These are phyloP conservation scores for Pangasius sanitwongsei DNA, from an alignment of 2,797 vertebrate genomes.

Conservation along the genomic window DNA sequence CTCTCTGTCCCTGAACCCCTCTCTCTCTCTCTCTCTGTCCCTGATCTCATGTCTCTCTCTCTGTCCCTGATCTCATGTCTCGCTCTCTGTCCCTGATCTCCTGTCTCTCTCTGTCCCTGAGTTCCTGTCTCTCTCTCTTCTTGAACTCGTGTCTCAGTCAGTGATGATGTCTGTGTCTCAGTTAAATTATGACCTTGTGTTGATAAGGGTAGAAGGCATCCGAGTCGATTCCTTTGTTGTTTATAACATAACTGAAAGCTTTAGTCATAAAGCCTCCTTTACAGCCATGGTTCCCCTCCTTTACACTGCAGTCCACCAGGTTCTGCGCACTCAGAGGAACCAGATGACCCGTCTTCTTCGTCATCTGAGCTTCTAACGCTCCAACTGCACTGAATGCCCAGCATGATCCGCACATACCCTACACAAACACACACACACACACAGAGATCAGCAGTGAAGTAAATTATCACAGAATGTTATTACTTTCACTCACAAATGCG, in stretches of 20 bases:
- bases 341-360: conserved; percentile 64
- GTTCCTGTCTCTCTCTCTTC: too few relatives aligned
- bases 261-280: conserved; percentile 73
- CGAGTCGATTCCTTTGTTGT: conserved; percentile 75
- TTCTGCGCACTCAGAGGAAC: conserved; percentile 78
- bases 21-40: too few relatives aligned
- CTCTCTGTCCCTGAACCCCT: too few relatives aligned
- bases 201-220: conserved; percentile 75
- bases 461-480: neutral
- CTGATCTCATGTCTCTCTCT: too few relatives aligned
- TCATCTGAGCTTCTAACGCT: conserved; percentile 78
- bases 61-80: too few relatives aligned
- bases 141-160: neutral
- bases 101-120: too few relatives aligned
- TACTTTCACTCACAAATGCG: neutral
- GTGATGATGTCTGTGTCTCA: neutral
- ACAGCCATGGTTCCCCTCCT: conserved; percentile 72
- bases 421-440: neutral
- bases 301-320: conserved; percentile 75
- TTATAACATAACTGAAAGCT: conserved; percentile 71
- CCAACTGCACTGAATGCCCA: conserved; percentile 80
- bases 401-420: conserved; percentile 78
- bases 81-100: too few relatives aligned
- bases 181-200: conserved; percentile 62
- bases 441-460: neutral